A percentile compares a stretch with the other conserved stretches of the same genome.
These are phyloP conservation scores for Ceratothoa steindachneri DNA, from an alignment of 2,888 invertebrate genomes.

Conservation along the genomic window DNA sequence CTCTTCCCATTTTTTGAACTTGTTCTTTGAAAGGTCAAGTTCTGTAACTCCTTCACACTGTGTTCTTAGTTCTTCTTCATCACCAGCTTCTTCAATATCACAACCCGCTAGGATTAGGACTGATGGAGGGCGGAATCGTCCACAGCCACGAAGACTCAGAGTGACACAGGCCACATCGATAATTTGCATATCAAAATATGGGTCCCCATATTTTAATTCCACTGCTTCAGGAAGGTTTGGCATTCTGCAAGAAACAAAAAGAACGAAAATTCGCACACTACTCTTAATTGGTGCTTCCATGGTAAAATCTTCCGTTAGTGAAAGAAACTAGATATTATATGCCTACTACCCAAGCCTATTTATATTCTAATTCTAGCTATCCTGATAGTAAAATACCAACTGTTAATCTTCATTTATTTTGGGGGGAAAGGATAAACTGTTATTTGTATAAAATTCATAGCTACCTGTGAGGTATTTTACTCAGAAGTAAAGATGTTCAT, in stretches of 20 bases:
- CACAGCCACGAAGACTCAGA: conserved; percentile 37
- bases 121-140: conserved; percentile 51
- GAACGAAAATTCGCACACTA: too few relatives aligned
- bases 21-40: conserved; percentile 88
- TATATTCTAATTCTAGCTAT: too few relatives aligned
- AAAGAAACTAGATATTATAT: too few relatives aligned
- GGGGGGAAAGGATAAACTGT: too few relatives aligned
- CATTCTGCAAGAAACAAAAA: conserved; percentile 57
- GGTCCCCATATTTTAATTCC: conserved; percentile 74
- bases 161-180: conserved; percentile 44
- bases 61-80: conserved; percentile 56
- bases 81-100: conserved; percentile 84
- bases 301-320: too few relatives aligned
- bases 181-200: conserved; percentile 48
- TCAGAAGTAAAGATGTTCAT: too few relatives aligned
- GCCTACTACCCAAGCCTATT: too few relatives aligned
- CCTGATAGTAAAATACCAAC: too few relatives aligned
- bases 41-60: conserved; percentile 85
- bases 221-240: conserved; percentile 84
- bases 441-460: too few relatives aligned
- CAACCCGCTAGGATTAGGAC: conserved; percentile 80
- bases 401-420: too few relatives aligned
- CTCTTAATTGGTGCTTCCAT: too few relatives aligned
- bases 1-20: conserved; percentile 80
- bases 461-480: too few relatives aligned